Conservation (phyloP, 1,140 invertebrate species). For the Gonioctena quinquepunctata region DNA sequence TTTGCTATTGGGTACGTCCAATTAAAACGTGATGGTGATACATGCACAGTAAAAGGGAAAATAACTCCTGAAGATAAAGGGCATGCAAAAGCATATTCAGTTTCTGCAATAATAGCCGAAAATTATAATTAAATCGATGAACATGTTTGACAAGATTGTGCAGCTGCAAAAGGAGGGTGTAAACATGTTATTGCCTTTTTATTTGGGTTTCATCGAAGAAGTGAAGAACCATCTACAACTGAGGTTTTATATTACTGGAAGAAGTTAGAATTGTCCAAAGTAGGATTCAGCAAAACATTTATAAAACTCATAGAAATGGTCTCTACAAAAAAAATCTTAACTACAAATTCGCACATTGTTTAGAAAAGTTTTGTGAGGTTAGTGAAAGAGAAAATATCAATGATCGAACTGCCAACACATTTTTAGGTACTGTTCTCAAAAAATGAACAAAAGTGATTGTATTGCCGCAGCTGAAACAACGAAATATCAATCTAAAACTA, state of each 20-base stretch:
- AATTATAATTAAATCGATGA: conserved; percentile 24
- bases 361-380: too few relatives aligned
- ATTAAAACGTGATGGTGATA: conserved; percentile 32
- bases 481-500: conserved; percentile 30
- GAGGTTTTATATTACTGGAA: too few relatives aligned
- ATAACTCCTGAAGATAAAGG: too few relatives aligned
- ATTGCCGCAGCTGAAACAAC: too few relatives aligned
- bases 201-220: too few relatives aligned
- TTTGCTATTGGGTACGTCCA: conserved; percentile 43
- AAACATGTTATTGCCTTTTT: too few relatives aligned
- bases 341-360: too few relatives aligned
- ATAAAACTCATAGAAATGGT: conserved; percentile 25
- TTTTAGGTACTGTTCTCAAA: conserved; percentile 25
- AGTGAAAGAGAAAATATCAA: not conserved
- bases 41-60: conserved; percentile 40
- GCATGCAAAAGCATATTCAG: too few relatives aligned
- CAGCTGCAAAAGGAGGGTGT: too few relatives aligned
- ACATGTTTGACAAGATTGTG: conserved; percentile 36
- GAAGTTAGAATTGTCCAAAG: too few relatives aligned
- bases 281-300: conserved; percentile 8
- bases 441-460: too few relatives aligned
- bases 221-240: too few relatives aligned
- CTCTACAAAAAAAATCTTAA: conserved; percentile 18
- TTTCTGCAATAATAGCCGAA: conserved; percentile 34
- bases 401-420: conserved; percentile 14